Percentiles rank a stretch among this genome's conserved stretches.
Conservation (phyloP, 1,140 invertebrate species). For the Latrodectus geometricus region DNA sequence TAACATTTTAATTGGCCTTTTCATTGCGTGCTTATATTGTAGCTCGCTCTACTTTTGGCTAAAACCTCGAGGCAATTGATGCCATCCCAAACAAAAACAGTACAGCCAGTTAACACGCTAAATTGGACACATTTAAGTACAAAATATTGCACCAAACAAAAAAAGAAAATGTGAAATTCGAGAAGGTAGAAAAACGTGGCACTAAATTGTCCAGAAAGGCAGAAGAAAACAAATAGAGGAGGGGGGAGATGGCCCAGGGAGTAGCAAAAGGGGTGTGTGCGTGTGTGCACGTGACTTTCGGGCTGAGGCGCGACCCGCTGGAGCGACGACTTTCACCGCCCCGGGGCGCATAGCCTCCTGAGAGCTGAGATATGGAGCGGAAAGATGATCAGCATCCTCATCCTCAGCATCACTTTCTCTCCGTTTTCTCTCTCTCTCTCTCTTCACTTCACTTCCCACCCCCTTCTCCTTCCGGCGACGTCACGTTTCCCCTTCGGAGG, state of each 20-base stretch:
- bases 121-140: conserved; percentile 29
- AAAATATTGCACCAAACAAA: neutral
- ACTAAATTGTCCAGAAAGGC: conserved; percentile 40
- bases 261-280: neutral
- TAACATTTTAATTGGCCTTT: conserved; percentile 30
- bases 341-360: neutral
- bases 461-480: neutral
- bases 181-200: conserved; percentile 38
- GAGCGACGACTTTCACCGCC: conserved; percentile 37
- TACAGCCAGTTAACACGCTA: conserved; percentile 16
- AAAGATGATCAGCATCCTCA: conserved; percentile 33
- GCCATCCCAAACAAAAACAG: neutral
- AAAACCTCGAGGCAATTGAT: conserved; percentile 2
- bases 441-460: neutral
- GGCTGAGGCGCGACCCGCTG: conserved; percentile 38
- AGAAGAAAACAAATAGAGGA: conserved; percentile 26
- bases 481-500: neutral
- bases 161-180: neutral
- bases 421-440: conserved; percentile 12
- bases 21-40: neutral
- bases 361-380: conserved; percentile 24
- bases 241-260: neutral
- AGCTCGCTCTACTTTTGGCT: neutral
- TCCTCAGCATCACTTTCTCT: conserved; percentile 26
- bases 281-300: conserved; percentile 26